Evolutionary conservation across 2,113 vertebrate species (phyloP), one percentile per base, ranked within the genome.

Genomic region (Gambusia holbrooki): DNA sequence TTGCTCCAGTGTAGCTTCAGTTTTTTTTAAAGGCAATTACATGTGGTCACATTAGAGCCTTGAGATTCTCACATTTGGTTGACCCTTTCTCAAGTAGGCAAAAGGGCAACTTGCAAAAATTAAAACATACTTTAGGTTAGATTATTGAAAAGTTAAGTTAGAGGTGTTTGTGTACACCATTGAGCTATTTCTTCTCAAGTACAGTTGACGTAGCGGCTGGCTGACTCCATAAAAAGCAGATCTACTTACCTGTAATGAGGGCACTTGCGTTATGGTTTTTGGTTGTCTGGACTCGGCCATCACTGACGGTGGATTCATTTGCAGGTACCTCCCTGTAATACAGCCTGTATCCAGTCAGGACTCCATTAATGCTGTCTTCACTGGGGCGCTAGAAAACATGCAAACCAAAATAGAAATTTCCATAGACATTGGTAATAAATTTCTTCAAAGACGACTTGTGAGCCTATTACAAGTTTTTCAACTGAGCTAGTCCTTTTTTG

Each of bases 251-350:
- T 67, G 87, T 91, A 68, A 90, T 81, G 17, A 86, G 64, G 67
- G 87, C 72, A 65, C 81, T 81, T 25, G 90, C 83, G 73, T n/a
- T 84, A 79, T 69, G 87, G 77, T 83, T 95, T 84, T 90, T 94
- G 69, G 92, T 84, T 8, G 89, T 90, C 94, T 95, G 91, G 93
- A 74, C 70, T 88, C 95, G 0, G 86, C 63, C 0, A 54, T 82
- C 79, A 10, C 60, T 32, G 17, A 68, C 9, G 48, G 89, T 32
- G 19, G 91, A 90, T 0, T 79, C 12, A 82, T 97, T 96, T 0
- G 89, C 89, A 5, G 94, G 95, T 81, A 98, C 93, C 89, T 98
- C 97, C 8, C 96, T 92, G 76, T 98, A 99, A 93, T 98, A 98
- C 80, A 99, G 95, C 12, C 97, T 92, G 84, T 97, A 99, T 1